Percentiles rank a stretch among this genome's conserved stretches.
These are phyloP conservation scores for Catamblyrhynchus diadema DNA, from an alignment of 2,797 vertebrate species.

Conservation along the genomic window DNA sequence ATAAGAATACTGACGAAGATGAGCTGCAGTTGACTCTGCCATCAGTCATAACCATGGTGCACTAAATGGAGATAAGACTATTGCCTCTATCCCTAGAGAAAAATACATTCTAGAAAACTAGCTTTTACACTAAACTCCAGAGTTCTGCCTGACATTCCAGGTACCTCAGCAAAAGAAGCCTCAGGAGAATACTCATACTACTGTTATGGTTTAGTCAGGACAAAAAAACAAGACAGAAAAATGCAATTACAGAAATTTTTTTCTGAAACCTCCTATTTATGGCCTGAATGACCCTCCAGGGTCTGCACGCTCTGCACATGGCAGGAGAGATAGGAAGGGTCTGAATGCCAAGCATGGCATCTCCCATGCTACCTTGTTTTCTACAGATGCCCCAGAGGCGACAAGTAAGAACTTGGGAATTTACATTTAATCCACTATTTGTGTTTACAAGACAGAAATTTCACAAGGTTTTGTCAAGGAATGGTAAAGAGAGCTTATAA, in stretches of 20 bases:
- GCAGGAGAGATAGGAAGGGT: not conserved
- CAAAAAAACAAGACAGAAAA: not conserved
- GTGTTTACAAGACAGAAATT: not conserved
- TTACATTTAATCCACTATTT: not conserved
- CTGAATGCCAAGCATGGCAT: not conserved
- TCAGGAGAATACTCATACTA: not conserved
- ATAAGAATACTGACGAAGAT: not conserved
- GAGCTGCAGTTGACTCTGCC: not conserved
- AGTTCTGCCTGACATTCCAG: not conserved
- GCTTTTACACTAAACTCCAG: not conserved
- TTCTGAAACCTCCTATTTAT: not conserved
- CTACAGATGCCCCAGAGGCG: not conserved
- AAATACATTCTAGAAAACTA: not conserved
- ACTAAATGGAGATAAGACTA: not conserved
- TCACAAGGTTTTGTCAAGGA: not conserved
- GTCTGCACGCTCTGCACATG: not conserved
- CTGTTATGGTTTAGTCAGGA: not conserved
- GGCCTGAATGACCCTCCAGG: not conserved
- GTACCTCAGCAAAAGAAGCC: not conserved
- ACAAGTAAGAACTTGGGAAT: not conserved
- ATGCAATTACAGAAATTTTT: not conserved
- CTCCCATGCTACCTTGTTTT: not conserved
- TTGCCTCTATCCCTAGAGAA: not conserved
- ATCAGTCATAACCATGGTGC: not conserved
- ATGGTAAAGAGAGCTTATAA: not conserved